Percentiles rank a stretch among this genome's conserved stretches.
These are phyloP conservation scores for Eremophila alpestris DNA, from an alignment of 2,797 vertebrate species.

Conservation along the genomic window DNA sequence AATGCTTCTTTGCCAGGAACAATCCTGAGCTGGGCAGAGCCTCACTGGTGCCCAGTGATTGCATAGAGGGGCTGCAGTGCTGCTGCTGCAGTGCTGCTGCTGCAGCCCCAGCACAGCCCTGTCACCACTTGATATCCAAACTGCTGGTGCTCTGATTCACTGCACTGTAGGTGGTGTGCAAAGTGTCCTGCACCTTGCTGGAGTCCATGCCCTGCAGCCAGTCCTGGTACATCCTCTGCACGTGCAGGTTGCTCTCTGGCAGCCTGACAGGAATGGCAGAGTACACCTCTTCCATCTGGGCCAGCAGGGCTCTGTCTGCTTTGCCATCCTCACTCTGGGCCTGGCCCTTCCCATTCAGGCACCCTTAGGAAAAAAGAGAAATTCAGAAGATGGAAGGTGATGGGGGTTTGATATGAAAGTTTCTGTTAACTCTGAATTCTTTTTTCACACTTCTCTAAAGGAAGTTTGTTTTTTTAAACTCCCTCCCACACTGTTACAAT, in stretches of 20 bases:
- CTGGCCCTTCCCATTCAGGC: slow-evolving; percentile 92
- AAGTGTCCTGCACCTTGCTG: slow-evolving; percentile 71
- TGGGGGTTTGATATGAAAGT: background rate
- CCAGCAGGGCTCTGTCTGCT: slow-evolving; percentile 82
- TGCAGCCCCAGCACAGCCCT: background rate
- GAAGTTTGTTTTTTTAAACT: background rate
- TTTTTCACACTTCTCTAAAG: background rate
- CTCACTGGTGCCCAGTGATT: slow-evolving; percentile 5
- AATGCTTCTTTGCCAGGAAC: background rate
- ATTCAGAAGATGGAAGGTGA: background rate
- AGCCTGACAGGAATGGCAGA: slow-evolving; percentile 82
- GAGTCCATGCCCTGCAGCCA: slow-evolving; percentile 91
- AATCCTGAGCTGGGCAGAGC: background rate
- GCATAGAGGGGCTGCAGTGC: slow-evolving; percentile 29
- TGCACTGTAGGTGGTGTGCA: slow-evolving; percentile 84
- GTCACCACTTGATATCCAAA: slow-evolving; percentile 81
- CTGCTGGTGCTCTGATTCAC: slow-evolving; percentile 27
- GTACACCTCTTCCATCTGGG: slow-evolving; percentile 91
- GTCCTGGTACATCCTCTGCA: slow-evolving; percentile 88
- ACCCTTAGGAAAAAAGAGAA: slow-evolving; percentile 75
- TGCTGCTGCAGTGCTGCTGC: background rate
- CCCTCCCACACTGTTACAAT: background rate
- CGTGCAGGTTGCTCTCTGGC: slow-evolving; percentile 79
- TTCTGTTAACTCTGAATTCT: background rate
- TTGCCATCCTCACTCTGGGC: slow-evolving; percentile 81